Conservation (phyloP, 2,113 vertebrate species). For the Lanius ludovicianus region DNA sequence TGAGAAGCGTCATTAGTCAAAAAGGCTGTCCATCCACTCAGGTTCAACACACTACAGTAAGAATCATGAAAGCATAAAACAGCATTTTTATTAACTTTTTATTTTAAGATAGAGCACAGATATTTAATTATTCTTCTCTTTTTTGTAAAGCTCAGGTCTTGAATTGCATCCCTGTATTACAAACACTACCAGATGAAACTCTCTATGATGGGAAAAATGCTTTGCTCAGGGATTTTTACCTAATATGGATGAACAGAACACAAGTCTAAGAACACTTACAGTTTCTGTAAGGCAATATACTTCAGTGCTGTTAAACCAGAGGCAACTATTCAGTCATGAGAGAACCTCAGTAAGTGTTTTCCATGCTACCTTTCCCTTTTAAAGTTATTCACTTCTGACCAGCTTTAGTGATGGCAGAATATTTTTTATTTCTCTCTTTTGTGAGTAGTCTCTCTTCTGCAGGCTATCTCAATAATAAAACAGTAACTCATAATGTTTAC, state of each 20-base stretch:
- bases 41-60: not conserved
- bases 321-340: not conserved
- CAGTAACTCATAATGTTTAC: not conserved
- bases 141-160: not conserved
- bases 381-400: not conserved
- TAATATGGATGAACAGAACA: not conserved
- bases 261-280: not conserved
- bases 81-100: not conserved
- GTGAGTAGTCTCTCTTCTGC: not conserved
- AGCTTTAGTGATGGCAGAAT: not conserved
- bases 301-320: not conserved
- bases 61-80: not conserved
- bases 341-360: not conserved
- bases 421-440: not conserved
- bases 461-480: not conserved
- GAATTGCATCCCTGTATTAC: not conserved
- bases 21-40: no score
- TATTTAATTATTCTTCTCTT: not conserved
- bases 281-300: not conserved
- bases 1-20: no score
- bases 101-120: not conserved
- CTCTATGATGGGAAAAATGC: not conserved
- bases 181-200: not conserved
- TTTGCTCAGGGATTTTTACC: not conserved
- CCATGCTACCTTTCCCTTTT: not conserved